These are phyloP conservation scores for Aythya baeri DNA, from an alignment of 2,113 vertebrate genomes.

Conservation along the genomic window DNA sequence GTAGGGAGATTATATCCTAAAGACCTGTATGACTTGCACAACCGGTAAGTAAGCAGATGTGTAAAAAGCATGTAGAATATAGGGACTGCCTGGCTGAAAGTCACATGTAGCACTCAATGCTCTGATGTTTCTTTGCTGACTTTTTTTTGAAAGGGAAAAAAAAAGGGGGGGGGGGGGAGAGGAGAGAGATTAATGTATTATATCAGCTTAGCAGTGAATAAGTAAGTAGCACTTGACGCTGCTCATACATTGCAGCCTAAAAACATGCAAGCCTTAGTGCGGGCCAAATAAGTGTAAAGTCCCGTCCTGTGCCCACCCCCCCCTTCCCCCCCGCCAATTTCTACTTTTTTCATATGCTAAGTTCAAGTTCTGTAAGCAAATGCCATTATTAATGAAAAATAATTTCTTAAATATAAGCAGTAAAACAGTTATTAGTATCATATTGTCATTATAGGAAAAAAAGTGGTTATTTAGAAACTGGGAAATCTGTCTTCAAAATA, in stretches of 20 bases:
- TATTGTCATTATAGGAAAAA: background rate
- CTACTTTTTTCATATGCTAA: background rate
- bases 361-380: background rate
- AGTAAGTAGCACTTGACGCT: background rate
- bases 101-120: background rate
- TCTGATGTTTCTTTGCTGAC: background rate
- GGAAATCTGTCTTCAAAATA: background rate
- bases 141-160: background rate
- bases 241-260: background rate
- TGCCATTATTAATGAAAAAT: background rate
- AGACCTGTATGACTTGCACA: background rate
- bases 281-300: background rate
- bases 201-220: background rate
- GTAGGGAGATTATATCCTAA: slow-evolving; percentile 29
- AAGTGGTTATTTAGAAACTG: background rate
- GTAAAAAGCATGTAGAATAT: background rate
- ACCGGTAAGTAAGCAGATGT: background rate
- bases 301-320: too few relatives aligned
- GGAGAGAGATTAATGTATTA: background rate
- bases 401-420: background rate
- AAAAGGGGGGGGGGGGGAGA: background rate
- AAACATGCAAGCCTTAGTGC: background rate
- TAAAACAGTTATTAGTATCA: background rate
- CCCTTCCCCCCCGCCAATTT: background rate
- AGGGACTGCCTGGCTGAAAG: background rate